These are phyloP conservation scores for Campylorhamphus procurvoides DNA, from an alignment of 2,113 vertebrate species.

Conservation along the genomic window DNA sequence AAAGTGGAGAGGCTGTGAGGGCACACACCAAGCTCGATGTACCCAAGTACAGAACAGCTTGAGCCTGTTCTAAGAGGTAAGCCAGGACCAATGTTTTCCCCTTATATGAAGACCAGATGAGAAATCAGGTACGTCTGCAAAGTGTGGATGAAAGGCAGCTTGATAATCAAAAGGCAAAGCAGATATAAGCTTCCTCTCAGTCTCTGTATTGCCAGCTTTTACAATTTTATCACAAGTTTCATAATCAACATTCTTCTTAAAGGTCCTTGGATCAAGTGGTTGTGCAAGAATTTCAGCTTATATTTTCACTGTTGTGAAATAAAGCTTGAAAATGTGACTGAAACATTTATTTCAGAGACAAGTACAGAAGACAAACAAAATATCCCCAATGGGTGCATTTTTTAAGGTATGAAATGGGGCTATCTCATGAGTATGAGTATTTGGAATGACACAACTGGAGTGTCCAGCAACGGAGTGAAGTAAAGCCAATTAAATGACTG, in stretches of 20 bases:
- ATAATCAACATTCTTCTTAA: background rate
- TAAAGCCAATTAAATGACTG: background rate
- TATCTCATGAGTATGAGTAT: background rate
- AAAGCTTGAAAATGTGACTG: background rate
- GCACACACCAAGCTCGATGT: rapidly evolving
- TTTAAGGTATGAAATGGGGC: background rate
- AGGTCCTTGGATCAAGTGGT: background rate
- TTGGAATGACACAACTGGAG: background rate
- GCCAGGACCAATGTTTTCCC: background rate
- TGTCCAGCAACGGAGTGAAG: background rate
- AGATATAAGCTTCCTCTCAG: background rate
- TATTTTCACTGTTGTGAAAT: background rate
- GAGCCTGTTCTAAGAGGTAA: background rate
- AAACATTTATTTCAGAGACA: background rate
- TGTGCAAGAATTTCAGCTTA: conserved; percentile 6
- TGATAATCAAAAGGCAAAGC: background rate
- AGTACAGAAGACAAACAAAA: background rate
- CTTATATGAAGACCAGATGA: background rate
- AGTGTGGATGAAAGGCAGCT: background rate
- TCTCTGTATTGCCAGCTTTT: background rate
- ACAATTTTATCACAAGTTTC: background rate
- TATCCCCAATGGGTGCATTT: background rate
- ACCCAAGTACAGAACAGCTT: background rate
- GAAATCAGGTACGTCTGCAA: background rate
- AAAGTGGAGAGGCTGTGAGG: background rate